phyloP scores from a whole-genome alignment of 2,113 vertebrate genomes.

The Microtus montanus region DNA sequence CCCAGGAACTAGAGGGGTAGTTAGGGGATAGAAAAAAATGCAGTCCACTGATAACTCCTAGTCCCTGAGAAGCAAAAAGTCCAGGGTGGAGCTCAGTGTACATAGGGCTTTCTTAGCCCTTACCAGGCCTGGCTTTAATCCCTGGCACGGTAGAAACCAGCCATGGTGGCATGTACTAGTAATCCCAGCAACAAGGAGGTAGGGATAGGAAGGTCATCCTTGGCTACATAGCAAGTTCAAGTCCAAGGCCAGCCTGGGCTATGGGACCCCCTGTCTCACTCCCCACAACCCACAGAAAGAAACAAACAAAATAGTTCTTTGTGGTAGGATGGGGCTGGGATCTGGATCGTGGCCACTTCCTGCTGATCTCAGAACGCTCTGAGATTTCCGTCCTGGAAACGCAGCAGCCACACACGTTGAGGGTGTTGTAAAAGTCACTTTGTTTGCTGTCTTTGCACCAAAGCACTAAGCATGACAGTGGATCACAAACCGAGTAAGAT shows the following conservation, averaged over 20 bases:
- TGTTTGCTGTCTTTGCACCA: neutral
- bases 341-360: conserved; percentile 18
- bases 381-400: conserved; percentile 12
- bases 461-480: conserved; percentile 14
- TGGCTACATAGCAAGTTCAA: neutral
- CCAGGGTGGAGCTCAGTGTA: neutral
- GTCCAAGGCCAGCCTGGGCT: neutral
- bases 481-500: conserved; percentile 63
- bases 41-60: neutral
- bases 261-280: neutral
- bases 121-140: neutral
- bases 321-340: neutral
- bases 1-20: neutral
- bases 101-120: neutral
- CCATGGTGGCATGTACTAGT: no score
- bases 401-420: neutral
- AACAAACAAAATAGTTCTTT: neutral
- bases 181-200: neutral
- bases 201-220: neutral
- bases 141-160: neutral
- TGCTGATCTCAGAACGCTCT: neutral
- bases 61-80: neutral
- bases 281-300: neutral
- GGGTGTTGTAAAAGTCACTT: neutral
- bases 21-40: neutral